phyloP scores from a whole-genome alignment of 92 coral and sea anemone genomes.

The Epizoanthus scotinus region DNA sequence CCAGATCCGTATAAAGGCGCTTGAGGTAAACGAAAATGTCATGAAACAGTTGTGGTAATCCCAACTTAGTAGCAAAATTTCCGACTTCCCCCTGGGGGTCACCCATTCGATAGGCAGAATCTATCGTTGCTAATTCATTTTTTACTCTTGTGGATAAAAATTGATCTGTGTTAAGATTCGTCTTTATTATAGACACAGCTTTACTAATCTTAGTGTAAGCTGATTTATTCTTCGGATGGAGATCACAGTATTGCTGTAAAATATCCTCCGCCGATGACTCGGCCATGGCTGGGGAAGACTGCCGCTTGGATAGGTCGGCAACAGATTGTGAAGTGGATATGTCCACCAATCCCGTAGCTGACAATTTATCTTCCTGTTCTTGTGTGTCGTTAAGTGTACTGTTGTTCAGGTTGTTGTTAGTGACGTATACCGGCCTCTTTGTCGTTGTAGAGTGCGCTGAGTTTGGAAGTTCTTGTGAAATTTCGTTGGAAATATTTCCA shows the following conservation, averaged over 20 bases:
- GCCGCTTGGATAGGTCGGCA: no score
- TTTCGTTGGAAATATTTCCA: no score
- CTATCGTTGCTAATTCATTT: background rate
- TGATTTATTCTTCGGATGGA: background rate
- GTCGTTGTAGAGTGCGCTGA: no score
- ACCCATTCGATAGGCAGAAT: background rate
- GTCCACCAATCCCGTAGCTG: no score
- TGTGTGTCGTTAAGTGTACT: no score
- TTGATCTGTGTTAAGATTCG: background rate
- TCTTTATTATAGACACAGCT: background rate
- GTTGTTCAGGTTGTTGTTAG: no score
- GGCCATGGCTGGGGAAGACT: no score
- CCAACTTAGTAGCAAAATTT: slow-evolving; percentile 4
- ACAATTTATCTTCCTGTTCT: no score
- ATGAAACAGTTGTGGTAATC: background rate
- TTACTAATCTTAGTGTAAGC: background rate
- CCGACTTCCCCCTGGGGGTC: background rate
- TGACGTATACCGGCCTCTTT: no score
- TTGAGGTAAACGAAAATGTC: background rate
- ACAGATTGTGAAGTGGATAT: no score
- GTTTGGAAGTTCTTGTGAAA: no score
- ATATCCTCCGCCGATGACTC: background rate
- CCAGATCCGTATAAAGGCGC: slow-evolving; percentile 7
- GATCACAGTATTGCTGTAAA: background rate
- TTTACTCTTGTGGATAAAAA: background rate